Conservation (phyloP, 2,113 vertebrate species). For the Bagarius yarrelli region DNA sequence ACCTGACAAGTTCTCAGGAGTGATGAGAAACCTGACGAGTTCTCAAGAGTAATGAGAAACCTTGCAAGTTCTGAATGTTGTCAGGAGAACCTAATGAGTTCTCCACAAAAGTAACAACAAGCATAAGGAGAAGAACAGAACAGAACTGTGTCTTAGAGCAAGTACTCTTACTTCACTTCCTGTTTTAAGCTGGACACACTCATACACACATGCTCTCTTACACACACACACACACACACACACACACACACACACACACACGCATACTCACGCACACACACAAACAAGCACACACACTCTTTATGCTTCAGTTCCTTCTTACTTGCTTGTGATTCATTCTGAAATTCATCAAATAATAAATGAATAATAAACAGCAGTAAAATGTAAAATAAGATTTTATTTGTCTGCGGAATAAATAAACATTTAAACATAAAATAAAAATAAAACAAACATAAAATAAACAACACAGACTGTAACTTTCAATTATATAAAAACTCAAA, state of each 20-base stretch:
- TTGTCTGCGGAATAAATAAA: slow-evolving; percentile 27
- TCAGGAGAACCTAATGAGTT: no score
- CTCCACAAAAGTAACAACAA: neutral
- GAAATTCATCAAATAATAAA: neutral
- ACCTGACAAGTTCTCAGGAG: no score
- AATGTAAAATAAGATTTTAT: slow-evolving; percentile 49
- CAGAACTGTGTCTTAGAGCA: neutral
- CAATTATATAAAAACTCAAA: neutral
- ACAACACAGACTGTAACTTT: slow-evolving; percentile 28
- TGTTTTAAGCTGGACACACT: neutral
- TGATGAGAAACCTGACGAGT: no score
- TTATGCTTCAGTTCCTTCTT: no score
- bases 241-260: neutral
- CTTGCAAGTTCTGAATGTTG: no score
- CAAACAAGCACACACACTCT: neutral
- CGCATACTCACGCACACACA: neutral
- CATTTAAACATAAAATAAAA: slow-evolving; percentile 27
- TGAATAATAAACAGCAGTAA: slow-evolving; percentile 6
- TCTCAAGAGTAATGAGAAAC: no score
- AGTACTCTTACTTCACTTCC: slow-evolving; percentile 21
- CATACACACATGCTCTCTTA: neutral
- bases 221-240: neutral
- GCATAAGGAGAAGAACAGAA: neutral
- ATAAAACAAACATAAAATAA: no score
- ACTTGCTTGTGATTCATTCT: no score